phyloP scores from a whole-genome alignment of 37 sponge, comb jelly and placozoan species.

The Mnemiopsis leidyi region DNA sequence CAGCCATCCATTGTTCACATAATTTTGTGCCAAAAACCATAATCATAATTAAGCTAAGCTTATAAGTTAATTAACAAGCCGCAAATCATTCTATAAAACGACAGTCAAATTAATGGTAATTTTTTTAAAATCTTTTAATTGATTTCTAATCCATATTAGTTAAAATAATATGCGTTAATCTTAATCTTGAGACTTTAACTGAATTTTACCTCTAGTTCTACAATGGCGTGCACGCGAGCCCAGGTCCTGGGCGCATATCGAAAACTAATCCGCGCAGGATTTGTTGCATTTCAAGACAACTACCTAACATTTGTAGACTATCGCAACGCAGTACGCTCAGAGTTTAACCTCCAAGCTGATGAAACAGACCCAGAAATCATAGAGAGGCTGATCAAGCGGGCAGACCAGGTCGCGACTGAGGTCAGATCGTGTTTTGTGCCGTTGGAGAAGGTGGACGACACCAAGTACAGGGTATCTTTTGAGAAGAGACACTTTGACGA shows the following conservation, averaged over 20 bases:
- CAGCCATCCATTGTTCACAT: too few species aligned
- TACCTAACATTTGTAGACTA: not conserved
- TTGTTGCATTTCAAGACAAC: slow-evolving; percentile 9
- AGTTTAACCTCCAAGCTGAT: slow-evolving; percentile 46
- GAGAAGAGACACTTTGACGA: slow-evolving; percentile 56
- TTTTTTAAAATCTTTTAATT: too few species aligned
- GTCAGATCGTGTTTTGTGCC: slow-evolving; percentile 41
- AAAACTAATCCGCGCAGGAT: not conserved
- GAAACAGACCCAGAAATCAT: slow-evolving; percentile 3
- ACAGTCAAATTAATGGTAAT: too few species aligned
- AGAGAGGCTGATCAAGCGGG: slow-evolving; percentile 44
- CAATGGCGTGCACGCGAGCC: slow-evolving; percentile 7
- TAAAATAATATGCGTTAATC: too few species aligned
- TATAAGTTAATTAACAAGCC: too few species aligned
- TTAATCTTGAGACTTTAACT: too few species aligned
- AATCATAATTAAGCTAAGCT: too few species aligned
- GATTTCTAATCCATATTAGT: too few species aligned
- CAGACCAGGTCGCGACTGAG: slow-evolving; percentile 6
- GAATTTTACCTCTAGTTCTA: not conserved
- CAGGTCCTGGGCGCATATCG: slow-evolving; percentile 46
- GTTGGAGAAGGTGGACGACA: not conserved
- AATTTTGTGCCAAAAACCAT: too few species aligned
- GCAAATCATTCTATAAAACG: too few species aligned
- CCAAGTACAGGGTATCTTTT: not conserved
- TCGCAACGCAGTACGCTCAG: slow-evolving; percentile 16